Evolutionary conservation across 1,140 invertebrate genomes (phyloP), one percentile per base, ranked within the genome.

Genomic region (Bathynomus jamesi): DNA sequence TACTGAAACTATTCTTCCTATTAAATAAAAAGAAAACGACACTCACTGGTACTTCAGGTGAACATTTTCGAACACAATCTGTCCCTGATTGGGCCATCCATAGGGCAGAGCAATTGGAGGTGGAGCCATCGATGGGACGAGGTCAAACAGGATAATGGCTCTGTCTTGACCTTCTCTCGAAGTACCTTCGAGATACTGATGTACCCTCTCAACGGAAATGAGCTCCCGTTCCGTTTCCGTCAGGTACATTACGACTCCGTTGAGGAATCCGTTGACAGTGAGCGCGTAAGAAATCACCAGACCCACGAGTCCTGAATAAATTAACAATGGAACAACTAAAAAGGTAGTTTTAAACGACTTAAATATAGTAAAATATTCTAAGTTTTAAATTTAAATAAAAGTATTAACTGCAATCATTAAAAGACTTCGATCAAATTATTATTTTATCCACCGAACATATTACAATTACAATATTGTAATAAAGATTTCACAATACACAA

Each of bases 261-360:
- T 90, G 7, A 99, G 82, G 25, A 95, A 85, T 21, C 87, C 89
- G 0, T 94, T 98, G 64, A 99, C 85, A 0, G 93, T 90, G 28
- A 99, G 82, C 0, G 95, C 91, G 83, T 99, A 99, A 0, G 95
- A 93, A 70, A 99, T 89, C 2, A 95, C 93, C 29, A 99, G 83
- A 21, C 96, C 96, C 65, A 98, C 89, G 24, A 98, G 83, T 72
- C 92, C 93, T 87, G 80, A 79, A 83, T 81, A n/a, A 81, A 31
- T n/a, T 60, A 17, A 73, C 25, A 11, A 75, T 31, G 27, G n/a
- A 25, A 2, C 13, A 71, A 5, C 21, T 63, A 24, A 60, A 69
- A 29, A 27, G 25, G n/a, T 61, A 64, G 71, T 65, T 32, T n/a
- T n/a, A n/a, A n/a, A n/a, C n/a, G n/a, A n/a, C n/a, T n/a, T n/a